A percentile compares a stretch with the other conserved stretches of the same genome.
These are phyloP conservation scores for Passer domesticus DNA, from an alignment of 2,113 vertebrate species.

Conservation along the genomic window DNA sequence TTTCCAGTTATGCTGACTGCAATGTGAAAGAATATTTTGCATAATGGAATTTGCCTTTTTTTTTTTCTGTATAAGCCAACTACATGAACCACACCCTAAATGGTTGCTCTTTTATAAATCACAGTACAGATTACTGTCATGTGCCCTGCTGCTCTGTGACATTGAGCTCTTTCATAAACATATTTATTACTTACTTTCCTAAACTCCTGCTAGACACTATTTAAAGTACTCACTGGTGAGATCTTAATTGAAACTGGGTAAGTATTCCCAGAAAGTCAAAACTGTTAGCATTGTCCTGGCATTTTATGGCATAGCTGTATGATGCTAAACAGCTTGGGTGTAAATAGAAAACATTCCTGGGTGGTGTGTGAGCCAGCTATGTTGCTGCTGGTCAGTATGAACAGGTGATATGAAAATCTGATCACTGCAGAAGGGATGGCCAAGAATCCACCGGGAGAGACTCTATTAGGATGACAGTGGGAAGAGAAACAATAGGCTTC, in stretches of 20 bases:
- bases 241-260: neutral
- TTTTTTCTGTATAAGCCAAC: neutral
- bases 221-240: neutral
- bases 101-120: neutral
- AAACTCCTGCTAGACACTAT: neutral
- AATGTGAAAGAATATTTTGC: slow-evolving; percentile 18
- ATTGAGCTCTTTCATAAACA: neutral
- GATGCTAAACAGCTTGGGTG: neutral
- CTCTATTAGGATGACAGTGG: neutral
- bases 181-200: neutral
- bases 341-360: neutral
- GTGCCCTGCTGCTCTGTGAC: neutral
- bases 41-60: neutral
- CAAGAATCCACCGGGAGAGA: neutral
- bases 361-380: neutral
- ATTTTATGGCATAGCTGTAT: neutral
- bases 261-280: slow-evolving; percentile 10
- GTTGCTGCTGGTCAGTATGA: neutral
- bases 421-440: neutral
- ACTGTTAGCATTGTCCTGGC: neutral
- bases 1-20: neutral
- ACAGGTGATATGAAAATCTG: neutral
- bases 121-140: neutral
- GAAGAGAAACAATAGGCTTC: neutral
- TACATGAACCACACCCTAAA: neutral